phyloP scores from a whole-genome alignment of 2,888 invertebrate genomes.

The Hemaris fuciformis region DNA sequence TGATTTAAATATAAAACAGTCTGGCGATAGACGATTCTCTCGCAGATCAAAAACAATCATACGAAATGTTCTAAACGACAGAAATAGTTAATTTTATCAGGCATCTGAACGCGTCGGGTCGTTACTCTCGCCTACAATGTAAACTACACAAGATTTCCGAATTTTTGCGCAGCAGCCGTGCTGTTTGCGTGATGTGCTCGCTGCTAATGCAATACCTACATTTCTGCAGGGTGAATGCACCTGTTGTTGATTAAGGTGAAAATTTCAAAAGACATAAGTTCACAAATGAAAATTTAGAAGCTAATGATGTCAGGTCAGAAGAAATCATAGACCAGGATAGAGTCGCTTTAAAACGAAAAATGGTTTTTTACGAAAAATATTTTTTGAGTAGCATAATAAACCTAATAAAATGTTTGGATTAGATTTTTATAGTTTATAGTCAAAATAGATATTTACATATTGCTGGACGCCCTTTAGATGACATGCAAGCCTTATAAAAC shows the following conservation, averaged over 20 bases:
- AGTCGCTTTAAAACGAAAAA: too few species aligned
- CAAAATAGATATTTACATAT: too few species aligned
- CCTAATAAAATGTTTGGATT: too few species aligned
- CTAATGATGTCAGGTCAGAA: neutral
- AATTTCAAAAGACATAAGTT: neutral
- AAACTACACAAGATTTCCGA: slow-evolving; percentile 19
- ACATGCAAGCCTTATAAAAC: too few species aligned
- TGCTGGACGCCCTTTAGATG: too few species aligned
- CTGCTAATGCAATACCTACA: neutral
- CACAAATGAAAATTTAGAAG: neutral
- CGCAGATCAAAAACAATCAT: neutral
- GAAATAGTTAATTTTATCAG: slow-evolving; percentile 29
- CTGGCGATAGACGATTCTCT: neutral
- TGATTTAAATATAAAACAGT: too few species aligned
- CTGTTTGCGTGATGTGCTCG: slow-evolving; percentile 12
- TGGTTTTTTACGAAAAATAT: too few species aligned
- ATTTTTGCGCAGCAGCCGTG: slow-evolving; percentile 19
- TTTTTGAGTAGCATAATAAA: too few species aligned
- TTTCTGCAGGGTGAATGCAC: neutral
- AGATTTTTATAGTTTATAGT: too few species aligned
- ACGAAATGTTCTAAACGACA: neutral
- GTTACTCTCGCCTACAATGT: slow-evolving; percentile 27
- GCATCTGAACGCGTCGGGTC: slow-evolving; percentile 26
- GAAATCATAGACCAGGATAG: too few species aligned
- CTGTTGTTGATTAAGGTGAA: neutral